These are phyloP conservation scores for Caranx melampygus DNA, from an alignment of 2,113 vertebrate species.

Conservation along the genomic window DNA sequence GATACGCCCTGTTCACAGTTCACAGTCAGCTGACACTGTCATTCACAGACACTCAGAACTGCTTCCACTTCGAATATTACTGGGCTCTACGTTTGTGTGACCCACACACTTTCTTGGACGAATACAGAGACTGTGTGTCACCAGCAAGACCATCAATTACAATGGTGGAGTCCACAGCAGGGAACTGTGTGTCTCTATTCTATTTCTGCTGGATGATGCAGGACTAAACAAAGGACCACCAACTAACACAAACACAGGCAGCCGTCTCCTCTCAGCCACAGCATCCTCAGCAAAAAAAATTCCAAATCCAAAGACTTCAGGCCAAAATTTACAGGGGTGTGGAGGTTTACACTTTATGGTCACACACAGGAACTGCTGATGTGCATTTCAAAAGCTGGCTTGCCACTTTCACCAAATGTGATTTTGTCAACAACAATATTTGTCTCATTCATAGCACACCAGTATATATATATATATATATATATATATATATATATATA, in stretches of 20 bases:
- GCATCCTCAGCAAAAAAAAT: constrained; percentile 11
- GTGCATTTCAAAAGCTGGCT: neutral
- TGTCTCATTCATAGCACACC: neutral
- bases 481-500: neutral
- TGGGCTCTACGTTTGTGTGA: constrained; percentile 30
- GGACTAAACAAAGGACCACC: constrained; percentile 76
- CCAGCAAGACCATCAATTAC: constrained; percentile 64
- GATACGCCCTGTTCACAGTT: constrained; percentile 11
- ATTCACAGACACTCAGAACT: constrained; percentile 2
- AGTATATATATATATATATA: neutral
- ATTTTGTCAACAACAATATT: neutral
- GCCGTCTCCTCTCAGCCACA: constrained; percentile 29
- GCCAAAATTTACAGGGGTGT: neutral
- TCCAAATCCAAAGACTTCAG: neutral
- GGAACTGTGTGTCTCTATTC: constrained; percentile 31
- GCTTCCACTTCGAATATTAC: constrained; percentile 24
- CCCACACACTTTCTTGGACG: constrained; percentile 29
- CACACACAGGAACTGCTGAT: constrained; percentile 2
- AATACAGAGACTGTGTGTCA: constrained; percentile 57
- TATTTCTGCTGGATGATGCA: constrained; percentile 55
- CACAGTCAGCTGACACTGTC: constrained; percentile 30
- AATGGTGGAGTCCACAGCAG: constrained; percentile 28
- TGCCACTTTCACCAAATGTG: constrained; percentile 20
- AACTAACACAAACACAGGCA: constrained; percentile 56
- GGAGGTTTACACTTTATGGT: constrained; percentile 21